Percentiles rank a stretch among this genome's conserved stretches.
These are phyloP conservation scores for Bubo blakistoni DNA, from an alignment of 2,113 vertebrate genomes.

Conservation along the genomic window DNA sequence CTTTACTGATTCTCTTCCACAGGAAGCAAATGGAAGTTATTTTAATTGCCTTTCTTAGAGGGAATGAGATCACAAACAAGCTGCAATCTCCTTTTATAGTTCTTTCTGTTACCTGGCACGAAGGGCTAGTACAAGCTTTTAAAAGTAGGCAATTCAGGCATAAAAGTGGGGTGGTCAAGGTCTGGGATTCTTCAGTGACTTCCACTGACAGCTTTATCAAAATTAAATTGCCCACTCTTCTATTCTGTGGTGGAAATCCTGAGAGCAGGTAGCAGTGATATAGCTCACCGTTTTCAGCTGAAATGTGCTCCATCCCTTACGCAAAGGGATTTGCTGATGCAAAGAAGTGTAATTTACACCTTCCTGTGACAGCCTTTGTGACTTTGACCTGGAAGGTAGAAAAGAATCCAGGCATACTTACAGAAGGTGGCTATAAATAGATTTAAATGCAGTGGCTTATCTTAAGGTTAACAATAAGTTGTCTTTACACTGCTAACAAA, in stretches of 20 bases:
- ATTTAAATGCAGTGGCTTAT: constrained; percentile 41
- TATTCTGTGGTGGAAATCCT: background rate
- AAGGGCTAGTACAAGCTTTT: background rate
- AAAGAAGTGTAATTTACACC: constrained; percentile 23
- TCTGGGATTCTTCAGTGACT: constrained; percentile 38
- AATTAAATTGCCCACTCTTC: constrained; percentile 26
- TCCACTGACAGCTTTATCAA: constrained; percentile 28
- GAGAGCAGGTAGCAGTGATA: constrained; percentile 1
- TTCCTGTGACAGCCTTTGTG: background rate
- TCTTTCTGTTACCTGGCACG: background rate
- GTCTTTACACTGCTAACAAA: constrained; percentile 17
- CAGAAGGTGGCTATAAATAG: constrained; percentile 29
- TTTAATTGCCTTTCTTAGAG: constrained; percentile 17
- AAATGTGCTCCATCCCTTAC: background rate
- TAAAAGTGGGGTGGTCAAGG: constrained; percentile 15
- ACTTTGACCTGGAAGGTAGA: constrained; percentile 18
- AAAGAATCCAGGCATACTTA: constrained; percentile 10
- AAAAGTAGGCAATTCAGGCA: constrained; percentile 17
- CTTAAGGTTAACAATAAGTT: constrained; percentile 30
- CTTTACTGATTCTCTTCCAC: background rate
- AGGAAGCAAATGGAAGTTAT: background rate
- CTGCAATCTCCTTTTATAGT: constrained; percentile 16
- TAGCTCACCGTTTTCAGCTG: background rate
- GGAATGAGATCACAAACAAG: constrained; percentile 7
- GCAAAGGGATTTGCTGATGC: background rate